Percentiles rank a stretch among this genome's conserved stretches.
These are phyloP conservation scores for Drosophila mayaguana DNA, from an alignment of 2,888 invertebrate genomes.

Conservation along the genomic window DNA sequence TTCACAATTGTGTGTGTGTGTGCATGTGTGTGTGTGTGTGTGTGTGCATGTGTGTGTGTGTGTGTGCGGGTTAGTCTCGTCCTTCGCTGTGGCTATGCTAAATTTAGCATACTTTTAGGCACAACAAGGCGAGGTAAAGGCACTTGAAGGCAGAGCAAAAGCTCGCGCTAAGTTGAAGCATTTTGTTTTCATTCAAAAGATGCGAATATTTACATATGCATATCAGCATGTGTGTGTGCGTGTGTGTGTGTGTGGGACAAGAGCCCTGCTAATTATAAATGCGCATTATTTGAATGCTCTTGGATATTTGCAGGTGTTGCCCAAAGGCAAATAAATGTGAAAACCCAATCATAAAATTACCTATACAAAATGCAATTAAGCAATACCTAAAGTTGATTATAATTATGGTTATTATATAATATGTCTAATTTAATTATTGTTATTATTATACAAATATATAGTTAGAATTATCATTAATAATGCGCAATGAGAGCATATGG, in stretches of 20 bases:
- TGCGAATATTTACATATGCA: constrained; percentile 48
- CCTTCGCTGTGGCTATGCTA: constrained; percentile 63
- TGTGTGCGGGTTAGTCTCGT: constrained; percentile 22
- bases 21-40: not conserved
- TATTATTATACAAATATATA: too few species aligned
- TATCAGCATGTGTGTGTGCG: constrained; percentile 6
- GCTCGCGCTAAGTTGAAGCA: constrained; percentile 47
- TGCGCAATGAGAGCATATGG: not conserved
- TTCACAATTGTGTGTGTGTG: constrained; percentile 43
- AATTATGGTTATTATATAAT: not conserved
- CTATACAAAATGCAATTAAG: not conserved
- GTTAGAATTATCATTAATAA: not conserved
- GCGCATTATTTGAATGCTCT: constrained; percentile 55
- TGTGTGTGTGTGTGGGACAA: constrained; percentile 9
- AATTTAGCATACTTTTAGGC: constrained; percentile 66
- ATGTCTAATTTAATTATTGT: not conserved
- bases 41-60: constrained; percentile 12
- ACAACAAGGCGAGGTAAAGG: constrained; percentile 44
- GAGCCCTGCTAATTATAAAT: constrained; percentile 63
- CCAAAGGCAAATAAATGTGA: constrained; percentile 2
- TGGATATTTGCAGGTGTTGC: constrained; percentile 36
- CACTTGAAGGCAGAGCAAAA: constrained; percentile 56
- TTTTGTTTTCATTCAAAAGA: constrained; percentile 59
- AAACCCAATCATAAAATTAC: not conserved
- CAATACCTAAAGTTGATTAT: not conserved